phyloP scores from a whole-genome alignment of 2,113 vertebrate genomes.

The Microtus oregoni region DNA sequence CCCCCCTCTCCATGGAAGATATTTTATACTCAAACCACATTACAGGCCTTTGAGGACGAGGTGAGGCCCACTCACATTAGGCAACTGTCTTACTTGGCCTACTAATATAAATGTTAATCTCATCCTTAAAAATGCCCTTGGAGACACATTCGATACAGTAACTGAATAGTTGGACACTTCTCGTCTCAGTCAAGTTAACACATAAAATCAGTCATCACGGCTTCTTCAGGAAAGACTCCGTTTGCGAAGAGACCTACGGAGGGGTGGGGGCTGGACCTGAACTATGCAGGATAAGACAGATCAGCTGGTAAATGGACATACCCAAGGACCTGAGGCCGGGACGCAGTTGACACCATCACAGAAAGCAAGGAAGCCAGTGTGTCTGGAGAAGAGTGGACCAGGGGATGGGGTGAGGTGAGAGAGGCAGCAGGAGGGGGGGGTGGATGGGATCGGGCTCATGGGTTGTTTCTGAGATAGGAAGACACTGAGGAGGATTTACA shows the following conservation, averaged over 20 bases:
- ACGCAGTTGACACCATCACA: neutral
- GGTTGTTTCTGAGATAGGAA: neutral
- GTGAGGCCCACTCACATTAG: neutral
- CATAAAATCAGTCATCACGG: neutral
- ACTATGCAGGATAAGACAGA: neutral
- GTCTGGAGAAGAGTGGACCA: neutral
- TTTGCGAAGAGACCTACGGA: neutral
- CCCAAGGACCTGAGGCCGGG: neutral
- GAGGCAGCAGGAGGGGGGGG: too few species aligned
- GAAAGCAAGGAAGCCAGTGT: neutral
- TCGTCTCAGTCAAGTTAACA: neutral
- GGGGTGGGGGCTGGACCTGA: too few species aligned
- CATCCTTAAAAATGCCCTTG: neutral
- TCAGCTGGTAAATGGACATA: neutral
- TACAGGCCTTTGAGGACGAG: neutral
- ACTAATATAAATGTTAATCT: neutral
- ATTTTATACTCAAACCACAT: neutral
- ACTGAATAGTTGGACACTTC: neutral
- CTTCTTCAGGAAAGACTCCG: neutral
- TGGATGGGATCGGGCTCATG: neutral
- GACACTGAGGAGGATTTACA: neutral
- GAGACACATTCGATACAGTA: neutral
- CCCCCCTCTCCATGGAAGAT: neutral
- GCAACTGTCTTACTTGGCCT: neutral
- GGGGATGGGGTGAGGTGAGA: neutral